phyloP scores from a whole-genome alignment of 2,113 vertebrate species.

The Grammomys surdaster region DNA sequence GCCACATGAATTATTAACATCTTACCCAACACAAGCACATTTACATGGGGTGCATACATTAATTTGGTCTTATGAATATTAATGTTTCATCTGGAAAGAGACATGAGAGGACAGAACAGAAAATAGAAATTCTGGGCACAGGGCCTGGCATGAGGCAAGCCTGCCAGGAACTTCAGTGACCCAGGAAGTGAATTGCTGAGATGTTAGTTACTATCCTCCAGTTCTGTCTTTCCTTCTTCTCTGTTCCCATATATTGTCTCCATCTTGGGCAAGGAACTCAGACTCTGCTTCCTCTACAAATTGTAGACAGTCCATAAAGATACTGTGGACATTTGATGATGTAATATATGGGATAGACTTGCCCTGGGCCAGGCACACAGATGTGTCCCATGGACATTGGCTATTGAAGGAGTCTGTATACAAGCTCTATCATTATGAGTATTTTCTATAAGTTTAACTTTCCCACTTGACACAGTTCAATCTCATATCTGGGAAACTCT shows the following conservation, averaged over 20 bases:
- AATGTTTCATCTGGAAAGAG: constrained; percentile 11
- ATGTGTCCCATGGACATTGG: rapidly evolving
- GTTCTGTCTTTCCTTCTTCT: neutral
- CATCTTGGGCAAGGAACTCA: neutral
- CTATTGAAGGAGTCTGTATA: neutral
- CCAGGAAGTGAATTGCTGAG: neutral
- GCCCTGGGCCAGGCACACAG: neutral
- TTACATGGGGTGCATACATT: neutral
- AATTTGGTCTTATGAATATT: constrained; percentile 28
- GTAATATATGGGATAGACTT: neutral
- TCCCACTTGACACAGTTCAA: neutral
- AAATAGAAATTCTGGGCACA: neutral
- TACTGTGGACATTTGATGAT: neutral
- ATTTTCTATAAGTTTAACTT: neutral
- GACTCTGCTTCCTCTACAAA: neutral
- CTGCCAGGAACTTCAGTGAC: neutral
- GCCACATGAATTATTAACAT: constrained; percentile 23
- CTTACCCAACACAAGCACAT: neutral
- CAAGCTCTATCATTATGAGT: too few species aligned
- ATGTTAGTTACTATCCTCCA: rapidly evolving
- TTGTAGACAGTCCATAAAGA: neutral
- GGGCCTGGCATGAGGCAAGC: neutral
- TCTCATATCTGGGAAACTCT: neutral
- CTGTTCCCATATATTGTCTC: neutral
- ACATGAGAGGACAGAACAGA: neutral